Evolutionary conservation across 2,113 vertebrate species (phyloP).

Genomic region (Ursus arctos): DNA sequence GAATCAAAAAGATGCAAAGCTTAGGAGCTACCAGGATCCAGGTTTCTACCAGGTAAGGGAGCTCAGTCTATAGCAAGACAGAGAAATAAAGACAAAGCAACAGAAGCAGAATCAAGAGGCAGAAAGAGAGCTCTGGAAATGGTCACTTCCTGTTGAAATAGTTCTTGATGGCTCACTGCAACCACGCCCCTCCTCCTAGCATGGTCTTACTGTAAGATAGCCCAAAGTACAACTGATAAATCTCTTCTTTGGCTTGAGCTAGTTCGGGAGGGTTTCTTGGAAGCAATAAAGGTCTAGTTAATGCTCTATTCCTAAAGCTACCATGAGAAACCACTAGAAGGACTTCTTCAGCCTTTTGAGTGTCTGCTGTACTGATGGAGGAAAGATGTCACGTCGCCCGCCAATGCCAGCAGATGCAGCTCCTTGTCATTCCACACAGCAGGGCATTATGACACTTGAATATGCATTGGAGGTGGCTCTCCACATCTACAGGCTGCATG

Average conservation of each 20-base stretch:
- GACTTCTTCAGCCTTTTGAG: neutral
- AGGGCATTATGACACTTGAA: neutral
- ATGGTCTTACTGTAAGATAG: neutral
- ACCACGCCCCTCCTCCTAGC: neutral
- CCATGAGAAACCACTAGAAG: neutral
- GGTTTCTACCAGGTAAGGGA: neutral
- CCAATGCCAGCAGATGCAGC: neutral
- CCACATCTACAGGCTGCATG: neutral
- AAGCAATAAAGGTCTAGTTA: neutral
- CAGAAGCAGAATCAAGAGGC: neutral
- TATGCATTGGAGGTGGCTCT: fast-evolving
- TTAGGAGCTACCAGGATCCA: neutral
- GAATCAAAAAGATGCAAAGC: neutral
- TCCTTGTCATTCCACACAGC: neutral
- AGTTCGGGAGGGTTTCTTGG: neutral
- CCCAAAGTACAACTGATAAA: neutral
- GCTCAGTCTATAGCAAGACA: neutral
- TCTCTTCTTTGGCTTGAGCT: neutral
- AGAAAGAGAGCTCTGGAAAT: neutral
- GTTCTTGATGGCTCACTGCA: neutral
- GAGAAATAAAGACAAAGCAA: neutral
- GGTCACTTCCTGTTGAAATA: neutral
- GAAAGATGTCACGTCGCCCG: neutral
- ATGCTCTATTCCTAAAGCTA: neutral
- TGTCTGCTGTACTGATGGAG: neutral